Base-by-base conservation (phyloP, 1,140 invertebrate genomes). In the Orius insidiosus region DNA sequence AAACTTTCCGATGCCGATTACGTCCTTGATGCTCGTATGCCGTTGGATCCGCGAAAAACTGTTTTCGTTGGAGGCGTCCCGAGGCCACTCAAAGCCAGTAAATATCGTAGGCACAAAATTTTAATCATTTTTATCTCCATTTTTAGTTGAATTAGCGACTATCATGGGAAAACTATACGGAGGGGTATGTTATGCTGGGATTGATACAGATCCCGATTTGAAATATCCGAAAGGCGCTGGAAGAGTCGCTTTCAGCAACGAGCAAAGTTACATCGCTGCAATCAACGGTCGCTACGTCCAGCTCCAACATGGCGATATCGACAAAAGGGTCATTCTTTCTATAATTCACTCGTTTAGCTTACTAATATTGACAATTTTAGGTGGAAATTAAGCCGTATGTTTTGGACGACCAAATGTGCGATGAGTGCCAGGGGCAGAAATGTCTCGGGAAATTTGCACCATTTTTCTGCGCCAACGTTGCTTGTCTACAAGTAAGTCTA, bases 211-310 rank as follows among this genome's bases (percentile, higher is more conserved):
- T 66, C 95, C 95, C 1, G 95, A 98, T 64, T 72, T 99, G 32
- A 98, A 98, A 61, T 99, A 99, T 67, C 96, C 96, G 0, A 99
- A 99, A 69, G 96, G 96, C 38, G 96, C 96, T 7, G 96, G 94
- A 5, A 72, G 96, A 16, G 95, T 99, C 36, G 94, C 95, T 14
- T 99, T 99, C 68, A 92, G 87, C 48, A 98, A 97, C 67, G 92
- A 98, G 62, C 92, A 98, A 64, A 96, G 90, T 59, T 98, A 98
- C 66, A 97, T 98, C 57, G 90, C 93, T 24, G 96, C 96, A 37
- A 98, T 99, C 52, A 93, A 86, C 57, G 94, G 93, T 50, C 74
- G 95, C 57, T 99, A 98, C 69, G 95, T 99, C 33, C 93, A 98
- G 63, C 68, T 99, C 37, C 93, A 98, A 62, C 94, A 98, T 67